phyloP scores from a whole-genome alignment of 1,140 invertebrate genomes.

The Hycleus cichorii region DNA sequence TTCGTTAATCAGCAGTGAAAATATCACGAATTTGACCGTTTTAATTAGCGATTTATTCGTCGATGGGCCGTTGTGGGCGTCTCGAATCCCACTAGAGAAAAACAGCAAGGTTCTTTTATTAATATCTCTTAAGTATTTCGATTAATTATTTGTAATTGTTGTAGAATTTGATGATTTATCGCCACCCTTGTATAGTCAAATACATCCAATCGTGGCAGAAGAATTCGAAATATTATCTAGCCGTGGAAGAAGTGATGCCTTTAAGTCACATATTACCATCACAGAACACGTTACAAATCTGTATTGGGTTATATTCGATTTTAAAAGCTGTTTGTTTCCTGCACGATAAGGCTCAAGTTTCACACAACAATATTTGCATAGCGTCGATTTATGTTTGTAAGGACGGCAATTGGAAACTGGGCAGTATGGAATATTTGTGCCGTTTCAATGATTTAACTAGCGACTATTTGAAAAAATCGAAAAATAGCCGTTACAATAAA shows the following conservation, averaged over 20 bases:
- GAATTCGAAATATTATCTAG: slow-evolving; percentile 62
- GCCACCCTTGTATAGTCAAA: slow-evolving; percentile 72
- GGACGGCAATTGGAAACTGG: slow-evolving; percentile 76
- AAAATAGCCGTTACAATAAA: slow-evolving; percentile 55
- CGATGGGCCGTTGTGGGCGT: slow-evolving; percentile 53
- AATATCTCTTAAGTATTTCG: background rate
- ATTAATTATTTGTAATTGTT: slow-evolving; percentile 31
- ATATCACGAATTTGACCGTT: slow-evolving; percentile 57
- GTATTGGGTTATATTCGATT: slow-evolving; percentile 68
- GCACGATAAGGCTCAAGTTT: slow-evolving; percentile 64
- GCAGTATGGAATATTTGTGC: slow-evolving; percentile 72
- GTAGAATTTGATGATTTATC: slow-evolving; percentile 72
- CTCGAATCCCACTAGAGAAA: slow-evolving; percentile 60
- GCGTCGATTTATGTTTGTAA: slow-evolving; percentile 72
- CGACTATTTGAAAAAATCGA: slow-evolving; percentile 60
- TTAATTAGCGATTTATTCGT: slow-evolving; percentile 61
- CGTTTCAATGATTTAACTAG: slow-evolving; percentile 57
- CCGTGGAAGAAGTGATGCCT: slow-evolving; percentile 68
- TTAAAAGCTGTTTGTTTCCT: slow-evolving; percentile 70
- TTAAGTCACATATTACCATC: slow-evolving; percentile 54
- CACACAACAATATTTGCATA: slow-evolving; percentile 74
- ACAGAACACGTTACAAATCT: slow-evolving; percentile 66
- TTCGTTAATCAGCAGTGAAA: slow-evolving; percentile 50
- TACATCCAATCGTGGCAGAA: slow-evolving; percentile 74
- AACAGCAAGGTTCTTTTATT: slow-evolving; percentile 53